Evolutionary conservation across 2,888 invertebrate genomes (phyloP).

Genomic region (Agonum fuliginosum): DNA sequence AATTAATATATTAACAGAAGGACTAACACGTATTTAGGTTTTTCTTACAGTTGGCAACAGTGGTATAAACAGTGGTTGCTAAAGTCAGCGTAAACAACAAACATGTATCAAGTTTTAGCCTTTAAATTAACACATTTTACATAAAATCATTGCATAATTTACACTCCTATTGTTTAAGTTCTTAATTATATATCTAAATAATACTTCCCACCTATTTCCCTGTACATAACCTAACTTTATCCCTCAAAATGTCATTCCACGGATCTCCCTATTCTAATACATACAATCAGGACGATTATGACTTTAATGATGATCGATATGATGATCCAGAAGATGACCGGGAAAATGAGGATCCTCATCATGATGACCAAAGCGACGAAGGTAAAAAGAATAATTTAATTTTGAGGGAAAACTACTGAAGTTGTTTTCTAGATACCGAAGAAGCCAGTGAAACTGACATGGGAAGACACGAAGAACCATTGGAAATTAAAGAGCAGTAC

Average conservation of each 20-base stretch:
- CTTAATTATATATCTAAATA: too few relatives aligned
- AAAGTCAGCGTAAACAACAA: too few relatives aligned
- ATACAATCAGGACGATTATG: constrained; percentile 80
- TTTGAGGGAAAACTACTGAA: too few relatives aligned
- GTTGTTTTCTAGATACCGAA: constrained; percentile 85
- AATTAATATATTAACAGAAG: too few relatives aligned
- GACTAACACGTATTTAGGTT: too few relatives aligned
- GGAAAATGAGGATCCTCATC: constrained; percentile 77
- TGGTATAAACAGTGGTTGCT: too few relatives aligned
- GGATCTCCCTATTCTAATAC: constrained; percentile 80
- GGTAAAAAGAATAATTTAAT: constrained; percentile 71
- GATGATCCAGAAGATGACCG: constrained; percentile 82
- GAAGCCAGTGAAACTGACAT: constrained; percentile 98
- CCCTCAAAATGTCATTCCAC: constrained; percentile 77
- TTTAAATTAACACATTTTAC: too few relatives aligned
- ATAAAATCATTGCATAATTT: too few relatives aligned
- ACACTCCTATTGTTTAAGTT: too few relatives aligned
- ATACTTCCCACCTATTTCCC: too few relatives aligned
- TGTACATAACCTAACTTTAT: neutral
- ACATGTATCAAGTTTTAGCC: too few relatives aligned
- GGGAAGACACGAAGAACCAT: constrained; percentile 86
- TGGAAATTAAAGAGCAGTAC: constrained; percentile 92
- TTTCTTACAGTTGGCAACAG: too few relatives aligned
- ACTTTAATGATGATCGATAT: constrained; percentile 83
- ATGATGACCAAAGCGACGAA: constrained; percentile 77